Conservation (phyloP, 1,140 invertebrate genomes). For the Hydropsyche tenuis region DNA sequence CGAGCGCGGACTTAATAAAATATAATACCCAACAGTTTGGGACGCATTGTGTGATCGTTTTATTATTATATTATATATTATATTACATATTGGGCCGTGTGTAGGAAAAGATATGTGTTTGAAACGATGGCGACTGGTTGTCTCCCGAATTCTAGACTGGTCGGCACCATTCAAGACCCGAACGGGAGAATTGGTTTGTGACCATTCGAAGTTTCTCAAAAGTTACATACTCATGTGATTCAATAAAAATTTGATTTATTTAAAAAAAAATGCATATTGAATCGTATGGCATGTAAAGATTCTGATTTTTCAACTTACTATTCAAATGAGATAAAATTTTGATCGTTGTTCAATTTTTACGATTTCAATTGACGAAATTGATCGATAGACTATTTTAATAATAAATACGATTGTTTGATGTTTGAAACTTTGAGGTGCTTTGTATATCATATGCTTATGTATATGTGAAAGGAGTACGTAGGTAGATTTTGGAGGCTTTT, state of each 20-base stretch:
- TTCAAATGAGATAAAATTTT: no score
- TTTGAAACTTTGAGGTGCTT: no score
- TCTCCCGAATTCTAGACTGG: slow-evolving; percentile 46
- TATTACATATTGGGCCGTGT: background rate
- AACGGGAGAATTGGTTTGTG: slow-evolving; percentile 4
- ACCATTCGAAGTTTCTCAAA: slow-evolving; percentile 5
- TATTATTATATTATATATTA: slow-evolving; percentile 28
- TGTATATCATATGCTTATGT: no score
- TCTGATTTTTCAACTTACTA: no score
- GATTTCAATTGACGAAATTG: no score
- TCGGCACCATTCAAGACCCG: slow-evolving; percentile 40
- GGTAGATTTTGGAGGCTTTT: slow-evolving; percentile 13
- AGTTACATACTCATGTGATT: background rate
- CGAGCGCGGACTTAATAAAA: slow-evolving; percentile 35
- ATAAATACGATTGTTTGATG: no score
- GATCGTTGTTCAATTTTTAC: no score
- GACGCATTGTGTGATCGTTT: slow-evolving; percentile 8
- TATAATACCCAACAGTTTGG: slow-evolving; percentile 20
- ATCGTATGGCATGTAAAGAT: no score
- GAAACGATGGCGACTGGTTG: slow-evolving; percentile 46
- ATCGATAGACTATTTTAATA: no score
- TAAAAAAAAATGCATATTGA: background rate
- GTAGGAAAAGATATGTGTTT: background rate
- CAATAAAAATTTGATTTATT: no score
- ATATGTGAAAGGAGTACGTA: background rate